phyloP scores from a whole-genome alignment of 2,797 vertebrate species.

The Morus bassanus region DNA sequence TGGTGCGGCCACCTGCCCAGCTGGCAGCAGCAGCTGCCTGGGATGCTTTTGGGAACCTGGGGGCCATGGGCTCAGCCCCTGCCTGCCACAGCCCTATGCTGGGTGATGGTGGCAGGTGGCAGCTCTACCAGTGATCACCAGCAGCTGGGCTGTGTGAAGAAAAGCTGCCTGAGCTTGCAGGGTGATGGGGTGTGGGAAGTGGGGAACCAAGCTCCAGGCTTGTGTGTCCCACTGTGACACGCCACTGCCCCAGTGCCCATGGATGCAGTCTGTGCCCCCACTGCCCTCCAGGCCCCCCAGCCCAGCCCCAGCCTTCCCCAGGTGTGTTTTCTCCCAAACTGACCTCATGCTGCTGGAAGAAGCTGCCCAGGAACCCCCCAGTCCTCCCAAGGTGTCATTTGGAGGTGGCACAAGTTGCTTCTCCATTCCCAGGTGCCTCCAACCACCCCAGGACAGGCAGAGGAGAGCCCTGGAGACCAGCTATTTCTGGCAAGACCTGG shows the following conservation, averaged over 20 bases:
- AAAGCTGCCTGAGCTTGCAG: background rate
- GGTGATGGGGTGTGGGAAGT: background rate
- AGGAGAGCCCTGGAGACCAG: background rate
- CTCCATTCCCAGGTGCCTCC: background rate
- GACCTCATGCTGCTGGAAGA: background rate
- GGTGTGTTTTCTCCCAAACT: background rate
- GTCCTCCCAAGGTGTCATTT: background rate
- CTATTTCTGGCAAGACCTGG: background rate
- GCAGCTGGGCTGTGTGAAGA: rapidly evolving
- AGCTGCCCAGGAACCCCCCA: background rate
- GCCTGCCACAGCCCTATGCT: background rate
- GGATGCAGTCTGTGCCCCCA: background rate
- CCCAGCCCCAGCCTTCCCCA: background rate
- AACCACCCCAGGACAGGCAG: background rate
- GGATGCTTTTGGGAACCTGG: background rate
- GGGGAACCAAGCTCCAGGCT: background rate
- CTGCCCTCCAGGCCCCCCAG: background rate
- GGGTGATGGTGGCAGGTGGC: background rate
- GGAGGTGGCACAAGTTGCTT: background rate
- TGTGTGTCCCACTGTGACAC: rapidly evolving
- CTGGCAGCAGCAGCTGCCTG: rapidly evolving
- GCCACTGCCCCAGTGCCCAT: background rate
- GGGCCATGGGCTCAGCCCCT: background rate
- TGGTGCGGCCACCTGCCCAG: rapidly evolving
- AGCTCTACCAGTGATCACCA: rapidly evolving